phyloP scores from a whole-genome alignment of 2,888 invertebrate species.

The Cistogaster globosa region DNA sequence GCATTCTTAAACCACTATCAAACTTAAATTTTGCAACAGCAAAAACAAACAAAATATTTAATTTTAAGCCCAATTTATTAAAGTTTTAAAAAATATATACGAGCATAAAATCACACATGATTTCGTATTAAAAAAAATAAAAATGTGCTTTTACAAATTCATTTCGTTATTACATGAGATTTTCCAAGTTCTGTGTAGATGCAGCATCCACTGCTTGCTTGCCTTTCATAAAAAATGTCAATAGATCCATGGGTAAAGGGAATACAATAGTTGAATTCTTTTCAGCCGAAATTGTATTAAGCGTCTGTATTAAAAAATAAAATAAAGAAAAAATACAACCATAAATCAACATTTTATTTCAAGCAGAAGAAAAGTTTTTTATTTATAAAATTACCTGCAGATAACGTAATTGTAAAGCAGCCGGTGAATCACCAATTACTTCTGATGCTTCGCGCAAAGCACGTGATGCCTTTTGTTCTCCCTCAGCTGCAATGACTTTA shows the following conservation, averaged over 20 bases:
- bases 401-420: conserved; percentile 95
- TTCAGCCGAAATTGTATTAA: conserved; percentile 97
- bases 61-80: too few relatives aligned
- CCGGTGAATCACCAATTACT: conserved; percentile 95
- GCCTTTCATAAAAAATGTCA: conserved; percentile 89
- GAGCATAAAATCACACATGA: conserved; percentile 16
- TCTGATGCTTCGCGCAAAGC: conserved; percentile 96
- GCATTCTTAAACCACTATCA: too few relatives aligned
- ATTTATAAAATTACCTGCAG: conserved; percentile 89
- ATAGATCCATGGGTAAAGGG: conserved; percentile 90
- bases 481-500: conserved; percentile 97
- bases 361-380: too few relatives aligned
- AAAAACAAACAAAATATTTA: too few relatives aligned
- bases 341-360: conserved; percentile 43
- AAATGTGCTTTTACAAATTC: not conserved
- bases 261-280: conserved; percentile 98
- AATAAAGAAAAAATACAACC: conserved; percentile 23
- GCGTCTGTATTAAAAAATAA: conserved; percentile 86
- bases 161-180: conserved; percentile 24
- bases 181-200: conserved; percentile 33
- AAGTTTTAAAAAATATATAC: too few relatives aligned
- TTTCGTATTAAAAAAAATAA: conserved; percentile 6
- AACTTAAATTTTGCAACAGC: too few relatives aligned
- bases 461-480: conserved; percentile 95
- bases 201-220: conserved; percentile 72